Conservation (phyloP, 1,140 invertebrate genomes). For the Drosophila arizonae region DNA sequence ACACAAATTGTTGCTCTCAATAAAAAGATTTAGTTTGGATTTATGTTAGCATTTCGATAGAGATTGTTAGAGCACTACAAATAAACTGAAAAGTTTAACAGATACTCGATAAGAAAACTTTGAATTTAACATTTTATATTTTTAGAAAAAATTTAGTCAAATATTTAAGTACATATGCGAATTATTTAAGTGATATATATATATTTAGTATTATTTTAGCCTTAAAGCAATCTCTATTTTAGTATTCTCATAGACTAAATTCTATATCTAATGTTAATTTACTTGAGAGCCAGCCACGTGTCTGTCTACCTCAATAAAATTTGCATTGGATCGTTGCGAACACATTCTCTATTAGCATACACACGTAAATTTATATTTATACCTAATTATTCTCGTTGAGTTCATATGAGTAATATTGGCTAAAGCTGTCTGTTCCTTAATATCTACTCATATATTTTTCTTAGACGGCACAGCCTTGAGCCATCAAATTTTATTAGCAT, state of each 20-base stretch:
- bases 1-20: neutral
- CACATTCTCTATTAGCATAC: neutral
- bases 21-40: neutral
- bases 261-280: no score
- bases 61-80: neutral
- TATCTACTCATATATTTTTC: constrained; percentile 8
- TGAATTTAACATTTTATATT: neutral
- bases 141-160: no score
- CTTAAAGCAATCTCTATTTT: no score
- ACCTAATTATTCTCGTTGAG: neutral
- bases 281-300: neutral
- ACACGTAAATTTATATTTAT: constrained; percentile 7
- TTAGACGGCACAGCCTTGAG: constrained; percentile 28
- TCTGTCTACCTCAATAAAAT: neutral
- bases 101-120: neutral
- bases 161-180: no score
- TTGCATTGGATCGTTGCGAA: neutral
- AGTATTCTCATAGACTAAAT: no score
- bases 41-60: neutral
- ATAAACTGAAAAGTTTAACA: neutral
- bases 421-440: constrained; percentile 11
- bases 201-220: neutral
- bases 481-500: constrained; percentile 39
- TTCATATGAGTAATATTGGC: constrained; percentile 5
- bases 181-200: no score